A percentile compares a stretch with the other conserved stretches of the same genome.
Evolutionary conservation across 2,113 vertebrate species (phyloP).

Genomic region (Tragulus kanchil): DNA sequence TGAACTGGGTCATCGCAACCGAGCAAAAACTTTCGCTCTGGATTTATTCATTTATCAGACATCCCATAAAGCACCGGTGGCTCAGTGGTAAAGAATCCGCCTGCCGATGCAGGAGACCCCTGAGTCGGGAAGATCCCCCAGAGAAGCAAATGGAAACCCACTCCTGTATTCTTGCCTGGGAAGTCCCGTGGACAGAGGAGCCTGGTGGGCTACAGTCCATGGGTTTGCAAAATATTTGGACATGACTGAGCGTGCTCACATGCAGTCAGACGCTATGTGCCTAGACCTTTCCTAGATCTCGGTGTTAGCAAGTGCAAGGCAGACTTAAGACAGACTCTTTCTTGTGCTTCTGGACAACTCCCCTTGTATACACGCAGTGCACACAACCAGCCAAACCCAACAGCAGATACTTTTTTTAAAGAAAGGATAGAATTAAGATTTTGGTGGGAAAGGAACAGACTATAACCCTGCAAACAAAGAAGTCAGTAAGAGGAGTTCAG

Average conservation of each 20-base stretch:
- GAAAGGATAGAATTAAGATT: neutral
- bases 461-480: neutral
- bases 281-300: neutral
- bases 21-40: neutral
- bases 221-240: neutral
- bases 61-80: neutral
- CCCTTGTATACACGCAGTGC: slow-evolving; percentile 83
- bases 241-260: neutral
- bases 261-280: neutral
- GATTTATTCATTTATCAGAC: neutral
- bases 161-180: neutral
- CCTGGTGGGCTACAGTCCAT: neutral
- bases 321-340: slow-evolving; percentile 54
- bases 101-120: neutral
- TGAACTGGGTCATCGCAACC: neutral
- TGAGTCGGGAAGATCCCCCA: neutral
- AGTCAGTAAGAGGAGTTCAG: neutral
- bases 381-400: slow-evolving; percentile 80
- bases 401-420: slow-evolving; percentile 67
- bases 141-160: neutral
- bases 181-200: neutral
- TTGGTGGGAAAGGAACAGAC: neutral
- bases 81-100: neutral
- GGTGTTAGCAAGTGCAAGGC: neutral
- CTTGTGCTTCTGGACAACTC: slow-evolving; percentile 79